Percentiles rank a stretch among this genome's conserved stretches.
phyloP scores from a whole-genome alignment of 2,113 vertebrate species.

The Porphyrio hochstetteri region DNA sequence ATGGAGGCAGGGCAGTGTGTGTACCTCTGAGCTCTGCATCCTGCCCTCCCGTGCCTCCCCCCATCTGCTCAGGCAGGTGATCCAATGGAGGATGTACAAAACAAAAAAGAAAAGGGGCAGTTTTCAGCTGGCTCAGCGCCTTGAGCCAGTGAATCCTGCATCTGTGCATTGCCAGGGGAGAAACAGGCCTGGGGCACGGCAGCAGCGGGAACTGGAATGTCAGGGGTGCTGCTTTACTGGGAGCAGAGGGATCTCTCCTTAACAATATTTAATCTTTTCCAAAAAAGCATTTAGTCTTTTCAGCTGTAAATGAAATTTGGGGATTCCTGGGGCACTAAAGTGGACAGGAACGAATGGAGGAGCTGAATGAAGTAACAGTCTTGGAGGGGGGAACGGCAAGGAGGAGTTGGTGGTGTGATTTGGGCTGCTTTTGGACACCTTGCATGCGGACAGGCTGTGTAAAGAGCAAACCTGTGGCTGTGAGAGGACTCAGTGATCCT shows the following conservation, averaged over 20 bases:
- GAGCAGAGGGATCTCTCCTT: not conserved
- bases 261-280: not conserved
- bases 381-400: not conserved
- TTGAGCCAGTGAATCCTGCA: not conserved
- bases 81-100: not conserved
- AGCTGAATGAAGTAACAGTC: not conserved
- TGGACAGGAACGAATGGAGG: not conserved
- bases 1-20: not conserved
- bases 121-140: not conserved
- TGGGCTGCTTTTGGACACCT: not conserved
- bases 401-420: not conserved
- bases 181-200: not conserved
- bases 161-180: not conserved
- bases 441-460: not conserved
- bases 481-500: not conserved
- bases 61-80: not conserved
- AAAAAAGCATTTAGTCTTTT: not conserved
- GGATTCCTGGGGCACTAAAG: not conserved
- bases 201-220: not conserved
- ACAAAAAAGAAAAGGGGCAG: not conserved
- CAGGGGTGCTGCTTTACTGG: not conserved
- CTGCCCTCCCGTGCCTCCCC: not conserved
- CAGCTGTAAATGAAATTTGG: not conserved
- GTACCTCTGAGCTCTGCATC: not conserved
- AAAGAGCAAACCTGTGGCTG: not conserved